Evolutionary conservation across 1,140 invertebrate species (phyloP), one percentile per base, ranked within the genome.

Genomic region (Drosophila trapezifrons): DNA sequence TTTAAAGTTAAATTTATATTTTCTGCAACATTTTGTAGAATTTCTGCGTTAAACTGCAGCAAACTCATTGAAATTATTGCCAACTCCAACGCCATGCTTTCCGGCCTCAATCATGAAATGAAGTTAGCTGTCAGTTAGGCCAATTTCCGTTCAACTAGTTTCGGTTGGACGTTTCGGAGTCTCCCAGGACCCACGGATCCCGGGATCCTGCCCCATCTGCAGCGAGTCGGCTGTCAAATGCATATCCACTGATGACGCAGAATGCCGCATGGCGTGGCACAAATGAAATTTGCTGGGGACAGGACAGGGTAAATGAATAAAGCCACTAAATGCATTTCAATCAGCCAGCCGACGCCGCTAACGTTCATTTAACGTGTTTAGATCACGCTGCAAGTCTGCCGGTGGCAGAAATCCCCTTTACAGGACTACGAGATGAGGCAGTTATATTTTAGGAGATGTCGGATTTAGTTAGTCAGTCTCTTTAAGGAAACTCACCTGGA

Each of bases 401-500:
- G 32, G 29, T 25, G 37, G 47, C 49, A 59, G 18, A 37, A 67
- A 71, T 58, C 57, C 49, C 67, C 32, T 72, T 55, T 32, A 17
- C 15, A 18, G 18, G 27, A 42, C 55, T 66, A 62, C 29, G 29
- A 32, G 18, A 1, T 35, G 43, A 42, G 13, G 17, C 42, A 55
- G 32, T 40, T 47, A 13, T 35, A 35, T 4, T 12, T 35, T 35
- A 13, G 12, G 12, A 12, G 12, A 35, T 35, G 32, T 35, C 12
- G 32, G 32, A 35, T 32, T 9, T 12, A 13, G 32, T 35, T 43
- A 10, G 18, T 40, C 15, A 25, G 22, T 8, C 22, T 22, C 2
- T 22, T 4, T 6, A n/a, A 10, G 42, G 43, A 22, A 43, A 83
- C 86, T 94, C 93, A 97, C 97, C 94, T 97, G 97, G 92, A 98